Evolutionary conservation across 2,888 invertebrate genomes (phyloP), one percentile per base, ranked within the genome.

Genomic region (Caenorhabditis sinica): DNA sequence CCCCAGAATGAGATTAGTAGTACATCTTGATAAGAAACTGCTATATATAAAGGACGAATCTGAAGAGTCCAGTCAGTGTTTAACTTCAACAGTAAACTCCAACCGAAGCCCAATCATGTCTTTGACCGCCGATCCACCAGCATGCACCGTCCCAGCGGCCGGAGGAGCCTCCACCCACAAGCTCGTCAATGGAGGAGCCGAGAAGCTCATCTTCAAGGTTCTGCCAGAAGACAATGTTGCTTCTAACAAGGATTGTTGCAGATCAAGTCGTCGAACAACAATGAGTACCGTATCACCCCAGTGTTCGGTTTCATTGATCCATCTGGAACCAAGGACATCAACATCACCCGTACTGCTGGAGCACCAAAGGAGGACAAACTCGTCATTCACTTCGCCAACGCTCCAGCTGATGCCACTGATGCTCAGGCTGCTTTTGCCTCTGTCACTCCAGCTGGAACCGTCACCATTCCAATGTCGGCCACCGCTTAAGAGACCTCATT

Each of bases 281-380:
- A 79, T 66, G 82, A 86, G 45, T 88, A 88, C 84, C 86, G 85
- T 45, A 80, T 88, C 77, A 87, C 86, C 36, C 88, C 88, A 45
- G 88, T 89, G 61, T 88, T 87, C 85, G 88, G 88, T 56, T 88
- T 89, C 81, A 82, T 88, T 49, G 88, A 88, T 30, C 82, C 89
- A 58, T 72, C 83, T 36, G 86, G 81, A 49, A 53, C 82, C 63
- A 75, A 83, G 51, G 76, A 85, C 49, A 71, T 87, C 51, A 80
- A 61, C 28, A 63, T 87, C 53, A 88, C 87, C 11, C 87, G 89
- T 58, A 79, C 79, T 40, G 83, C 85, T 30, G 86, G 86, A 28
- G 71, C 82, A 15, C 73, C 84, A 28, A 87, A 83, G 69, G 86
- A 83, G 53, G 86, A 87, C 83, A 83, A 86, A 61, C 73, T 87